Conservation (phyloP, 2,888 invertebrate species). For the Polydesmus complanatus region DNA sequence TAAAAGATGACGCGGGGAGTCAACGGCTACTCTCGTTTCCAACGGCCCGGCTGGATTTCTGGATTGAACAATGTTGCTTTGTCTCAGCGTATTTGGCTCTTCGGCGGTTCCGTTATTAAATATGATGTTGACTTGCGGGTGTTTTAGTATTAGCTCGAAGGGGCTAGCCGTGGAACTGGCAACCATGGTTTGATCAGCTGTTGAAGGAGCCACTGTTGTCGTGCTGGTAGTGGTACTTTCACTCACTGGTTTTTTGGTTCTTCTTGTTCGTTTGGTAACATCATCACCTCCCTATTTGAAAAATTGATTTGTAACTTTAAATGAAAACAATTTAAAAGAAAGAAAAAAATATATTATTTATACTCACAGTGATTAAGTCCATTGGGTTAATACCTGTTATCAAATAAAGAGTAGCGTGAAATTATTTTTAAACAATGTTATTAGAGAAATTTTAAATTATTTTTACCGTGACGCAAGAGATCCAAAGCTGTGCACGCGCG, state of each 20-base stretch:
- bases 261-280: slow-evolving; percentile 10
- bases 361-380: slow-evolving; percentile 13
- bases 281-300: not conserved
- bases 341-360: not conserved
- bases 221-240: slow-evolving; percentile 3
- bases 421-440: no score
- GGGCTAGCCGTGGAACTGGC: slow-evolving; percentile 2
- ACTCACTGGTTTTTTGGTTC: not conserved
- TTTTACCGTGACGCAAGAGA: slow-evolving; percentile 15
- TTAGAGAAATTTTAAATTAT: not conserved
- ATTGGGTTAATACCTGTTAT: slow-evolving; percentile 16
- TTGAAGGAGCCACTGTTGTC: slow-evolving; percentile 2
- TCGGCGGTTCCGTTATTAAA: slow-evolving; percentile 7
- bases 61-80: slow-evolving; percentile 3
- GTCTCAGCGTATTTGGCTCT: not conserved
- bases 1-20: slow-evolving; percentile 14
- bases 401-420: not conserved
- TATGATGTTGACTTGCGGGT: slow-evolving; percentile 16
- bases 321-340: not conserved
- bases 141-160: slow-evolving; percentile 12
- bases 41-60: not conserved
- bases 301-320: not conserved
- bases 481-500: slow-evolving; percentile 16
- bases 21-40: slow-evolving; percentile 14
- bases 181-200: slow-evolving; percentile 4